Conservation (phyloP, 2,797 vertebrate species). For the Esox lucius region DNA sequence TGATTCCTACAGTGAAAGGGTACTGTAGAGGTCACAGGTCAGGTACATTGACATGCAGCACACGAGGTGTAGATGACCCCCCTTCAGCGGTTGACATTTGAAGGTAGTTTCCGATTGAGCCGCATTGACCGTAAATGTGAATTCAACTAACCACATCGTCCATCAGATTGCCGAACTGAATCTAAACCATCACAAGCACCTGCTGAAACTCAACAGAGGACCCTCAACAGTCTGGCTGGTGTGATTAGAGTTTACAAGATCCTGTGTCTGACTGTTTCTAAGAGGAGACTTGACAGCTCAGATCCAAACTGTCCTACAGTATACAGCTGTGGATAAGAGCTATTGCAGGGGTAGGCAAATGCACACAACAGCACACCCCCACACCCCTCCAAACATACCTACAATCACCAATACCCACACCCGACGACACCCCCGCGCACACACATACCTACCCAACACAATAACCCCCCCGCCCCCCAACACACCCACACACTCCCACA, state of each 20-base stretch:
- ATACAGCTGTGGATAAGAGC: neutral
- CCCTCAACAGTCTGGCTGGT: neutral
- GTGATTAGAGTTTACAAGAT: neutral
- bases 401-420: slow-evolving; percentile 22
- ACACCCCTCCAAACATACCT: neutral
- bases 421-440: neutral
- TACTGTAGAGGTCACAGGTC: slow-evolving; percentile 43
- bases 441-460: neutral
- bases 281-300: slow-evolving; percentile 9
- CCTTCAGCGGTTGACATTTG: slow-evolving; percentile 22
- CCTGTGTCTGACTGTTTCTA: neutral
- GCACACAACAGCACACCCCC: slow-evolving; percentile 16
- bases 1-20: slow-evolving; percentile 26
- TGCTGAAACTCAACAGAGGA: neutral
- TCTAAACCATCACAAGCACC: neutral
- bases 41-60: slow-evolving; percentile 38
- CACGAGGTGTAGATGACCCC: slow-evolving; percentile 1
- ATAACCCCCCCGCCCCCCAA: slow-evolving; percentile 2
- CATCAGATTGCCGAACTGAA: too few relatives aligned
- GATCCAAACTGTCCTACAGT: slow-evolving; percentile 13
- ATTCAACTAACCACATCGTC: too few relatives aligned
- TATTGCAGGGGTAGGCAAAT: neutral
- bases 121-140: too few relatives aligned
- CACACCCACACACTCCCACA: slow-evolving; percentile 13
- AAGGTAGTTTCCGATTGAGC: too few relatives aligned